Base-by-base conservation (phyloP, 2,888 invertebrate species). In the Caenorhabditis sp. region DNA sequence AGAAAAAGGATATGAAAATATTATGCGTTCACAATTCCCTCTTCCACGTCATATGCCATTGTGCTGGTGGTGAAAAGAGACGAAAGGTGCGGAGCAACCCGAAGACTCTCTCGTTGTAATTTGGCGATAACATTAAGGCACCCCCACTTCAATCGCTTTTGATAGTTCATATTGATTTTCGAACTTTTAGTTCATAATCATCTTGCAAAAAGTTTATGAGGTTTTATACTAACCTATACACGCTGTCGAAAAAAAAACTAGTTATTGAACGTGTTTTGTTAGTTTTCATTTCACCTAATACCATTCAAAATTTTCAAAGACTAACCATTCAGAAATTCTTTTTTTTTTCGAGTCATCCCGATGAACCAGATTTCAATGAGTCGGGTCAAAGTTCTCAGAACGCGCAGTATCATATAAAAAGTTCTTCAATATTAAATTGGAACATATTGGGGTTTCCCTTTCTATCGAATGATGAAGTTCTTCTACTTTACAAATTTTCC, bases 131-230 rank as follows among this genome's bases (percentile, higher is more conserved):
- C 64, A 44, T 56, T 64, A 49, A 35, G 56, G 49, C n/a, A n/a
- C 28, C 49, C 44, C 56, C 68, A 14, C 31, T 58, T 38, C 47
- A 35, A 26, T 59, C 49, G n/a, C 35, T 59, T 61, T 19, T 61
- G 76, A 76, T 76, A 51, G 68, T 59, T 70, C 54, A 54, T 68
- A 77, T 77, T 63, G 77, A 69, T 77, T 77, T 70, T 41, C 54
- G 69, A 77, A 70, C 77, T 22, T 77, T 51, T 41, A 70, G 31
- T 63, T 63, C 54, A 51, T 68, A 61, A 72, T 72, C 38, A 38
- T 31, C 12, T 12, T 56, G 49, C 38, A 38, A 54, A 38, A 24
- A 6, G 14, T 22, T 22, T 38, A 38, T 56, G 26, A n/a, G 41
- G 41, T 24, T 44, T 44, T 64, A 16, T 64, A 64, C 47, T 19